Conservation (phyloP, 2,113 vertebrate genomes). For the Nothoprocta pentlandii region DNA sequence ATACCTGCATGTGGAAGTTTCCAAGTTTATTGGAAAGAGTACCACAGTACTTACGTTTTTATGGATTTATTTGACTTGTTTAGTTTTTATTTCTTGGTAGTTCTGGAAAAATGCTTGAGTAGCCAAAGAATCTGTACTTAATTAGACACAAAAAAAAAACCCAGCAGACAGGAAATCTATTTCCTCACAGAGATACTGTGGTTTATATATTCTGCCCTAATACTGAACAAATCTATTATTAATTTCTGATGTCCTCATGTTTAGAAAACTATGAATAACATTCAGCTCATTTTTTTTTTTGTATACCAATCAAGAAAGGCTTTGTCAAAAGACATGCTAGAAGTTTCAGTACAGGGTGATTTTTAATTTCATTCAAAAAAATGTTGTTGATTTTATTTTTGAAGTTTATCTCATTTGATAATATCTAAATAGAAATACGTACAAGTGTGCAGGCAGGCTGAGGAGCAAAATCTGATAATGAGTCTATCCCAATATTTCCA, state of each 20-base stretch:
- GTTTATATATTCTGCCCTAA: conserved; percentile 70
- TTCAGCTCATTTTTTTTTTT: background rate
- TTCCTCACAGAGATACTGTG: conserved; percentile 78
- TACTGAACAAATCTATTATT: conserved; percentile 44
- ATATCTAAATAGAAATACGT: background rate
- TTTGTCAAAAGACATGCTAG: conserved; percentile 8
- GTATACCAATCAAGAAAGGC: background rate
- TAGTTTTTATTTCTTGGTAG: conserved; percentile 74
- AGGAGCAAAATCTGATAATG: background rate
- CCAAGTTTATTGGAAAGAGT: conserved; percentile 32
- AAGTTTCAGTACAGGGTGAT: background rate
- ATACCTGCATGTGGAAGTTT: background rate
- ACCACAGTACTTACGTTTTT: conserved; percentile 52
- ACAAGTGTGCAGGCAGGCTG: background rate
- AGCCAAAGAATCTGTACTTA: conserved; percentile 81
- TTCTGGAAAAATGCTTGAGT: conserved; percentile 74
- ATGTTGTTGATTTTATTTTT: background rate
- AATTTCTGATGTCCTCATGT: conserved; percentile 64
- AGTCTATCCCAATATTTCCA: background rate
- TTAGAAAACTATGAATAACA: conserved; percentile 56
- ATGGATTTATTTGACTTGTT: conserved; percentile 61
- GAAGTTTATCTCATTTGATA: background rate
- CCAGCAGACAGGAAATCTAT: conserved; percentile 79
- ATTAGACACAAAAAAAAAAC: conserved; percentile 74
- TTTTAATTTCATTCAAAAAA: background rate